Percentiles rank a stretch among this genome's conserved stretches.
Conservation (phyloP, 2,888 invertebrate genomes). For the Crematogaster levior region DNA sequence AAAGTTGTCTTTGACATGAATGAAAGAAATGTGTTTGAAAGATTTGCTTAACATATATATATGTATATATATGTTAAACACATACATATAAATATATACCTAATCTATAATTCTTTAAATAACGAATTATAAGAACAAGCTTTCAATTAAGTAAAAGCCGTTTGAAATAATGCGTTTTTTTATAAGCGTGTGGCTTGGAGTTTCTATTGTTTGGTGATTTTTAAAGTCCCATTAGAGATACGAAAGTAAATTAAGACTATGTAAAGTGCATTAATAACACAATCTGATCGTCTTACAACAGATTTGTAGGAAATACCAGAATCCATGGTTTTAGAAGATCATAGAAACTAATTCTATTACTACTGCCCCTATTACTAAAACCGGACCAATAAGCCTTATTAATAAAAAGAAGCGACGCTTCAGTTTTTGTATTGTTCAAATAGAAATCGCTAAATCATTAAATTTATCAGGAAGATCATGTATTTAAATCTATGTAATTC, state of each 20-base stretch:
- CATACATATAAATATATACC: slow-evolving; percentile 51
- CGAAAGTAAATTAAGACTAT: slow-evolving; percentile 35
- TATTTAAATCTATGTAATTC: slow-evolving; percentile 19
- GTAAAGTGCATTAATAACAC: slow-evolving; percentile 39
- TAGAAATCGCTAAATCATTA: slow-evolving; percentile 76
- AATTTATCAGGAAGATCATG: neutral
- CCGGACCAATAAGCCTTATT: slow-evolving; percentile 83
- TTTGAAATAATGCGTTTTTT: slow-evolving; percentile 34
- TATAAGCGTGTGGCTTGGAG: slow-evolving; percentile 13
- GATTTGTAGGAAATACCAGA: neutral
- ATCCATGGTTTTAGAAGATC: slow-evolving; percentile 27
- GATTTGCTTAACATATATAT: too few species aligned
- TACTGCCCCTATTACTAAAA: slow-evolving; percentile 67
- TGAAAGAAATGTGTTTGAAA: slow-evolving; percentile 27
- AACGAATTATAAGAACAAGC: neutral
- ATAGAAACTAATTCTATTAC: slow-evolving; percentile 40
- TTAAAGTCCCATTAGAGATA: slow-evolving; percentile 24
- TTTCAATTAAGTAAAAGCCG: neutral
- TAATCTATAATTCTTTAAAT: slow-evolving; percentile 60
- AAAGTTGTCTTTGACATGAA: neutral
- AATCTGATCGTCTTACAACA: slow-evolving; percentile 15
- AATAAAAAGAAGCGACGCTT: slow-evolving; percentile 53
- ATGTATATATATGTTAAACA: slow-evolving; percentile 28
- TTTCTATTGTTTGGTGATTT: slow-evolving; percentile 24
- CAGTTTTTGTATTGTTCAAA: slow-evolving; percentile 64